Conservation (phyloP, 2,888 invertebrate genomes). For the Ectemnius continuus region DNA sequence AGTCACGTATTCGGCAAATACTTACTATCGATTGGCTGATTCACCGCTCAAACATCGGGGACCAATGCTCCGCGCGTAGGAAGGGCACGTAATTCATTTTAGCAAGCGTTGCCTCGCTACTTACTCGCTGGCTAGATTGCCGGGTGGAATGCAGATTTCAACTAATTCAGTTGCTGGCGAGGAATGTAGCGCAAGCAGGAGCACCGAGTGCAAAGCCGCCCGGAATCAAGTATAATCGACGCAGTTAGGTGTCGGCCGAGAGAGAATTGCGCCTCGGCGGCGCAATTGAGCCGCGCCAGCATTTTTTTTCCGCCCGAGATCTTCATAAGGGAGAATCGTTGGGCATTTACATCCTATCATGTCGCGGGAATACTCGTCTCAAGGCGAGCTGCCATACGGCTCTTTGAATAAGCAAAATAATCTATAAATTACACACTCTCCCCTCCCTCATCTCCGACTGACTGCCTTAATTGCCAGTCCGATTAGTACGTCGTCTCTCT, state of each 20-base stretch:
- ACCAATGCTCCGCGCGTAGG: too few relatives aligned
- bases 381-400: slow-evolving; percentile 47
- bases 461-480: background rate
- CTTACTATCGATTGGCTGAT: too few relatives aligned
- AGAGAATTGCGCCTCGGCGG: slow-evolving; percentile 6
- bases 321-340: slow-evolving; percentile 42
- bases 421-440: slow-evolving; percentile 22
- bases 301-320: slow-evolving; percentile 10
- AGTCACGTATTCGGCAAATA: background rate
- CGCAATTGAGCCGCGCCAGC: slow-evolving; percentile 20
- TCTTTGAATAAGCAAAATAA: slow-evolving; percentile 33
- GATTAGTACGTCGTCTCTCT: background rate
- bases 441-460: slow-evolving; percentile 6
- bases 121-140: background rate
- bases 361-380: slow-evolving; percentile 44
- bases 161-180: background rate
- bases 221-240: background rate
- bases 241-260: background rate
- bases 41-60: too few relatives aligned
- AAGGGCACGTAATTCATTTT: background rate
- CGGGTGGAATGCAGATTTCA: slow-evolving; percentile 2
- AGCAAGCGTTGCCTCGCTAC: background rate
- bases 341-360: slow-evolving; percentile 55
- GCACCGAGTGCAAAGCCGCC: background rate
- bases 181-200: background rate